Evolutionary conservation across 1,140 invertebrate species (phyloP).

Genomic region (Parapsyche elsis): DNA sequence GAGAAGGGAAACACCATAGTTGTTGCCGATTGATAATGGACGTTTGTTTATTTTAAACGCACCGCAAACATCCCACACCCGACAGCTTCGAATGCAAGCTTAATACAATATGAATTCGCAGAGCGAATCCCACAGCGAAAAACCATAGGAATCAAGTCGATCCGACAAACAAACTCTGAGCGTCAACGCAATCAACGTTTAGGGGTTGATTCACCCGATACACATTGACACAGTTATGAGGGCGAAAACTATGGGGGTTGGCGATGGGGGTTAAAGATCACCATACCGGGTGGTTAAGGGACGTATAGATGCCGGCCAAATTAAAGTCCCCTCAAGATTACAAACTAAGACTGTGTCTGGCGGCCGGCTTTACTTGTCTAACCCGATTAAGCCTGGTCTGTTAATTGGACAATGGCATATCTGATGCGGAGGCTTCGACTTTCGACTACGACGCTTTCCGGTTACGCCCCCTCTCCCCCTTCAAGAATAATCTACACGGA

Average conservation of each 20-base stretch:
- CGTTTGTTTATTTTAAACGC: slow-evolving; percentile 21
- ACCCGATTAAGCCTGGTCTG: slow-evolving; percentile 49
- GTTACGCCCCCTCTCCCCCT: not conserved
- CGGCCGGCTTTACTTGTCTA: slow-evolving; percentile 49
- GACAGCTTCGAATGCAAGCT: no score
- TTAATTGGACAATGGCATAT: slow-evolving; percentile 51
- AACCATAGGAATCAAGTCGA: no score
- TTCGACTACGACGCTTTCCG: slow-evolving; percentile 1
- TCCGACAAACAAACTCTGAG: not conserved
- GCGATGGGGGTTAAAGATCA: slow-evolving; percentile 28
- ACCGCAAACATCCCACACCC: not conserved
- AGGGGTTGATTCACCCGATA: not conserved
- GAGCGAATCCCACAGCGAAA: no score
- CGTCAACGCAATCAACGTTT: slow-evolving; percentile 20
- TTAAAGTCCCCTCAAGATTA: slow-evolving; percentile 49
- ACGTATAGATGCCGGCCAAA: slow-evolving; percentile 32
- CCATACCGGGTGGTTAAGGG: not conserved
- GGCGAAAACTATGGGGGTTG: not conserved
- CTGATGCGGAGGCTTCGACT: slow-evolving; percentile 34
- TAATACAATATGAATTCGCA: no score
- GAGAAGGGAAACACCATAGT: not conserved
- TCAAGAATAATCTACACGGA: not conserved
- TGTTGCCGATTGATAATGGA: slow-evolving; percentile 33
- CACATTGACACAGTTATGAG: slow-evolving; percentile 16
- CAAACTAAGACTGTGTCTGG: slow-evolving; percentile 50